Evolutionary conservation across 2,888 invertebrate genomes (phyloP).

Genomic region (Craniophora ligustri): DNA sequence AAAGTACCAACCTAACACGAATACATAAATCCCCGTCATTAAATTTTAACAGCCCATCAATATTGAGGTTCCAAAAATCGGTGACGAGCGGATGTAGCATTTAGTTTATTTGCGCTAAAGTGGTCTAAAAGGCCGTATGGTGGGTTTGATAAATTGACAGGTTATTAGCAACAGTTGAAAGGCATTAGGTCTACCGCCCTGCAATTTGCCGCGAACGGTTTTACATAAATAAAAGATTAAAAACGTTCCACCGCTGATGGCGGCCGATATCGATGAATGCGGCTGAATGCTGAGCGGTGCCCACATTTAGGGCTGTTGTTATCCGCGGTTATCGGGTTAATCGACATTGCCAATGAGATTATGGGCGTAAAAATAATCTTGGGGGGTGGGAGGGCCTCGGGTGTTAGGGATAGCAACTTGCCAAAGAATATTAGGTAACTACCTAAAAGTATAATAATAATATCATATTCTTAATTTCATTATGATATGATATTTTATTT

Average conservation of each 20-base stretch:
- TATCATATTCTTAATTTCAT: no score
- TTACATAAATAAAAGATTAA: constrained; percentile 84
- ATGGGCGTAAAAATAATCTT: constrained; percentile 49
- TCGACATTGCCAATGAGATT: constrained; percentile 54
- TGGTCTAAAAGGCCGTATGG: constrained; percentile 66
- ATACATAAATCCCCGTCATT: constrained; percentile 33
- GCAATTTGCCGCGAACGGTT: constrained; percentile 83
- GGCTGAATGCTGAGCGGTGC: constrained; percentile 59
- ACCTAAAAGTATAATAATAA: constrained; percentile 1
- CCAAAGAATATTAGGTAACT: constrained; percentile 14
- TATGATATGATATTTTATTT: no score
- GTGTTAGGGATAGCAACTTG: constrained; percentile 18
- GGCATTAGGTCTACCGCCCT: constrained; percentile 87
- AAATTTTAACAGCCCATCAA: constrained; percentile 48
- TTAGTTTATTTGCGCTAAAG: constrained; percentile 67
- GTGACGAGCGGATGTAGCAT: constrained; percentile 54
- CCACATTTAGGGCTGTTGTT: constrained; percentile 68
- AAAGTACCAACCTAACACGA: constrained; percentile 20
- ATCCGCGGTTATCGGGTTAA: constrained; percentile 63
- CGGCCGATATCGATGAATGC: constrained; percentile 72
- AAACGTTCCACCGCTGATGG: constrained; percentile 80
- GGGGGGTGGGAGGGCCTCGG: constrained; percentile 32
- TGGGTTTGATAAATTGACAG: constrained; percentile 88
- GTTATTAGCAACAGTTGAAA: constrained; percentile 89
- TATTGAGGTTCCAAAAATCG: constrained; percentile 45